Conservation (phyloP, 2,888 invertebrate genomes). For the Orchesella flavescens region DNA sequence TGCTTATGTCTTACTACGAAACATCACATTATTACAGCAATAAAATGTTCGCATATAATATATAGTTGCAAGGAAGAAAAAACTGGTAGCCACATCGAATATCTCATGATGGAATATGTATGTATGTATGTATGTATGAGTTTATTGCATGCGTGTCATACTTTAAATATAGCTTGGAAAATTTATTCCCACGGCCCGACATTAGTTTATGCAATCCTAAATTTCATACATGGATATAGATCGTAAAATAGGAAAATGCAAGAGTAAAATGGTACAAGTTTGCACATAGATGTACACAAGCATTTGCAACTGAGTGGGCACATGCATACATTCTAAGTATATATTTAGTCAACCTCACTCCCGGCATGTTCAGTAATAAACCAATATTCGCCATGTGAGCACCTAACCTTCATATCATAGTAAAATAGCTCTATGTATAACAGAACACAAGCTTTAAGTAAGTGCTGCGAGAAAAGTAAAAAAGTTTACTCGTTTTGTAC, state of each 20-base stretch:
- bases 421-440: conserved; percentile 1
- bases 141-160: no score
- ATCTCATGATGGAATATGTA: no score
- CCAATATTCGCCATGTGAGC: conserved; percentile 57
- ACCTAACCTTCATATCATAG: conserved; percentile 40
- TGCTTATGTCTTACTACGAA: no score
- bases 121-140: no score
- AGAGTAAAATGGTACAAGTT: background rate
- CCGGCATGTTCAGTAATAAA: conserved; percentile 63
- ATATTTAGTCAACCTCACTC: conserved; percentile 49
- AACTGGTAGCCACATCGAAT: no score
- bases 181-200: no score
- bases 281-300: no score
- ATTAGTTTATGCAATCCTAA: background rate
- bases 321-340: conserved; percentile 9
- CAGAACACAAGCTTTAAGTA: conserved; percentile 5
- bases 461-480: conserved; percentile 45
- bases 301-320: no score
- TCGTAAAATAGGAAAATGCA: conserved; percentile 35
- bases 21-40: no score
- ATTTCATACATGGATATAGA: background rate
- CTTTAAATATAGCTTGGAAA: no score
- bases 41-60: no score
- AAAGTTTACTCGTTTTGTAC: conserved; percentile 47
- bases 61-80: no score